Conservation (phyloP, 2,113 vertebrate species). For the Naja naja region DNA sequence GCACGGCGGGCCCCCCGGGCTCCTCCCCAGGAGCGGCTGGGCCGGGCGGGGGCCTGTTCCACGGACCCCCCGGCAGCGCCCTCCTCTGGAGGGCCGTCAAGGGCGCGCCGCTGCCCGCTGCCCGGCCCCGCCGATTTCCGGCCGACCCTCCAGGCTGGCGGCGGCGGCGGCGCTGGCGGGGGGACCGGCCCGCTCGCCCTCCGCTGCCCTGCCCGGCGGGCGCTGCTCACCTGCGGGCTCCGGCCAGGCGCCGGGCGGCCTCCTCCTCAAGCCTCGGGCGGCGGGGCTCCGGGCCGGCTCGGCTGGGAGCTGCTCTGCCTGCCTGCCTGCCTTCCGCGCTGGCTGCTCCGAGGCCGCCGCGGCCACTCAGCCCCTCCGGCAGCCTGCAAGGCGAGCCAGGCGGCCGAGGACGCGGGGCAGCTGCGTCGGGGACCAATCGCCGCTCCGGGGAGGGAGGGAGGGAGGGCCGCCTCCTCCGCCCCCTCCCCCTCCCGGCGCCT, state of each 20-base stretch:
- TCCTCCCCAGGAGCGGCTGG: too few relatives aligned
- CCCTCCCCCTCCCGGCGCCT: background rate
- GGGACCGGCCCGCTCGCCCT: background rate
- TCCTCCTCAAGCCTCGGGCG: background rate
- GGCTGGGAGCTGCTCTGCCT: background rate
- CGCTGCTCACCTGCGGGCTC: background rate
- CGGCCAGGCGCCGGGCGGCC: background rate
- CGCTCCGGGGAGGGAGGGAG: background rate
- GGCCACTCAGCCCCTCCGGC: background rate
- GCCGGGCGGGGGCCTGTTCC: too few relatives aligned
- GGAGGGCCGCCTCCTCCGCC: too few relatives aligned
- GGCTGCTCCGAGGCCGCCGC: background rate
- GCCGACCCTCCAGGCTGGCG: background rate
- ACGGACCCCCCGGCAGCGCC: too few relatives aligned
- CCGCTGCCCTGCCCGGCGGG: background rate
- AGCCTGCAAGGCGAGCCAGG: background rate
- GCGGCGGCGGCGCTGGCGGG: background rate
- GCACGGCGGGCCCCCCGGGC: too few relatives aligned
- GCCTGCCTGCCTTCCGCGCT: background rate
- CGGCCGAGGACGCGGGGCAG: background rate
- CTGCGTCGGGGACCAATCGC: background rate
- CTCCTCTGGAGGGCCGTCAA: background rate
- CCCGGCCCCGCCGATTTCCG: background rate
- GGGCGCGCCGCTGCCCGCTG: background rate
- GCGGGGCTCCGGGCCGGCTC: background rate